Evolutionary conservation across 2,888 invertebrate genomes (phyloP).

Genomic region (Lysandra coridon): DNA sequence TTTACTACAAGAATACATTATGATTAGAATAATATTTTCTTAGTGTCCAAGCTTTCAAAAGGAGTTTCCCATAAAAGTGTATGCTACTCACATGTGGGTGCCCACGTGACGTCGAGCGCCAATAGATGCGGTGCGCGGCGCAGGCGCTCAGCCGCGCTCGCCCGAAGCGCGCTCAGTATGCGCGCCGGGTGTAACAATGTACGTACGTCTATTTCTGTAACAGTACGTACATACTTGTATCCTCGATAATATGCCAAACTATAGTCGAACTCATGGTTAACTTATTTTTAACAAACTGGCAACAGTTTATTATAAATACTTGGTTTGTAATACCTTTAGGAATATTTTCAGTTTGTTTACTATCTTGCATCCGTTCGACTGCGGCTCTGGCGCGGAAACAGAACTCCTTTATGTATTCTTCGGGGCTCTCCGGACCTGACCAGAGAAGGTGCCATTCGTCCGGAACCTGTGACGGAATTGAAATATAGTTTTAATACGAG

Average conservation of each 20-base stretch:
- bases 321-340: slow-evolving; percentile 48
- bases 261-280: too few species aligned
- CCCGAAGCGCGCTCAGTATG: slow-evolving; percentile 58
- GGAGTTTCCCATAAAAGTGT: too few species aligned
- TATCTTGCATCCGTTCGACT: slow-evolving; percentile 43
- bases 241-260: too few species aligned
- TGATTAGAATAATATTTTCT: too few species aligned
- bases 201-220: slow-evolving; percentile 64
- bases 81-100: slow-evolving; percentile 31
- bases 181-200: slow-evolving; percentile 57
- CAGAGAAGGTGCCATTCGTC: slow-evolving; percentile 67
- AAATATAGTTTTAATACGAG: background rate
- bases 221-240: background rate
- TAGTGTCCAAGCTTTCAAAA: too few species aligned
- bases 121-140: slow-evolving; percentile 48
- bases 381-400: slow-evolving; percentile 61
- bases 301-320: too few species aligned
- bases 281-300: too few species aligned
- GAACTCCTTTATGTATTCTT: slow-evolving; percentile 61
- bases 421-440: slow-evolving; percentile 59
- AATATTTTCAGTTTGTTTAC: slow-evolving; percentile 45
- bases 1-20: too few species aligned
- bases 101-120: slow-evolving; percentile 52
- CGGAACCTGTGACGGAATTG: slow-evolving; percentile 53
- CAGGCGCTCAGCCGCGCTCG: slow-evolving; percentile 49